Conservation (phyloP, 2,888 invertebrate species). For the Tetranychus piercei region DNA sequence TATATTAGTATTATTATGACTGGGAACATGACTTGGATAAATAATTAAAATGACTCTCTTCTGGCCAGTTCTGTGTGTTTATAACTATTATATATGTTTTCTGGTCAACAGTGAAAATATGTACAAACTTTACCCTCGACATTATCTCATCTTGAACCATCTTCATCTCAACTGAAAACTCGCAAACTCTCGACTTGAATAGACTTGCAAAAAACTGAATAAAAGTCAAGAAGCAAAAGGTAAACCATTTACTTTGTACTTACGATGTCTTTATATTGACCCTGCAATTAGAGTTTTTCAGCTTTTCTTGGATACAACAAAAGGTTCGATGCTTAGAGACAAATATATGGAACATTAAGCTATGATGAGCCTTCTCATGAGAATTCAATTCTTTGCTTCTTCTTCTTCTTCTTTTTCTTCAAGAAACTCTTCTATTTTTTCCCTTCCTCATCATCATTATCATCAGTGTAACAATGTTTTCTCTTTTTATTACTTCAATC, state of each 20-base stretch:
- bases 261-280: neutral
- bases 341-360: neutral
- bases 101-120: too few species aligned
- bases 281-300: neutral
- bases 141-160: too few species aligned
- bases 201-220: too few species aligned
- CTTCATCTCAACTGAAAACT: too few species aligned
- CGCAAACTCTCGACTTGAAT: too few species aligned
- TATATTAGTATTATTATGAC: too few species aligned
- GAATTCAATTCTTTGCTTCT: neutral
- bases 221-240: neutral
- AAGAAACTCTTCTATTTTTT: neutral
- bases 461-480: neutral
- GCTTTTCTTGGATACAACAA: neutral
- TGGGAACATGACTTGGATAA: too few species aligned
- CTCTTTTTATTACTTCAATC: too few species aligned
- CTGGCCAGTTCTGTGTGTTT: too few species aligned
- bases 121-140: too few species aligned
- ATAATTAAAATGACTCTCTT: too few species aligned
- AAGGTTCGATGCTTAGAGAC: neutral
- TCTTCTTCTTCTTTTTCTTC: neutral
- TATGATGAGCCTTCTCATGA: neutral
- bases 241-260: neutral
- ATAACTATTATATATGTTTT: too few species aligned
- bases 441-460: neutral